Evolutionary conservation across 2,113 vertebrate species (phyloP), one percentile per base, ranked within the genome.

Genomic region (Bufo gargarizans): DNA sequence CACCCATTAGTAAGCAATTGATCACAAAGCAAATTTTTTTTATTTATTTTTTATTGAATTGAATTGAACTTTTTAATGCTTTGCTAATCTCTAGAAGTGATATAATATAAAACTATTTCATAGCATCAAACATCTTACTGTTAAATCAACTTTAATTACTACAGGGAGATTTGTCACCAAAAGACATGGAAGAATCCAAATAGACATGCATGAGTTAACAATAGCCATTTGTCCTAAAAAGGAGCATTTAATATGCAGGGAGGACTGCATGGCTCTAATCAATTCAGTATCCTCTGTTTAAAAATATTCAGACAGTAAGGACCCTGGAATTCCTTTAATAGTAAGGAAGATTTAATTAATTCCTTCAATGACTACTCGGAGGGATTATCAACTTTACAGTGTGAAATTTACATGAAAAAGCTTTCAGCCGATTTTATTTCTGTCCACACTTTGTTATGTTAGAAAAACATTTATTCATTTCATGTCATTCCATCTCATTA

Each of bases 241-340:
- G 59, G 47, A 84, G 82, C 72, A 78, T 84, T 88, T 84, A 84
- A 89, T 84, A 89, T 84, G 82, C 81, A 89, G 72, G 17, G 20
- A 53, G 67, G 47, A 61, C 90, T 94, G 91, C 91, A 91, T 92
- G 91, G 87, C 92, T 94, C 90, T 90, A 92, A 84, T 91, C 90
- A 92, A 93, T 94, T 94, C 89, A 94, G 90, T 93, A 93, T 93
- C 91, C 93, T 93, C 90, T 93, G 90, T 92, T 90, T 91, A 90
- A 93, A 93, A 90, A 90, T 89, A 91, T 88, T 93, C 92, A 92
- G 92, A 93, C 92, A 93, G 88, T 91, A 93, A 92, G 93, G 90
- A 89, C 79, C 78, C 71, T 92, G 84, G 89, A 94, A 93, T 89
- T 91, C 89, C 91, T 90, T 93, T 93, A 93, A 93, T 90, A 92